Evolutionary conservation across 2,797 vertebrate species (phyloP).

Genomic region (Muraenolepis orangiensis): DNA sequence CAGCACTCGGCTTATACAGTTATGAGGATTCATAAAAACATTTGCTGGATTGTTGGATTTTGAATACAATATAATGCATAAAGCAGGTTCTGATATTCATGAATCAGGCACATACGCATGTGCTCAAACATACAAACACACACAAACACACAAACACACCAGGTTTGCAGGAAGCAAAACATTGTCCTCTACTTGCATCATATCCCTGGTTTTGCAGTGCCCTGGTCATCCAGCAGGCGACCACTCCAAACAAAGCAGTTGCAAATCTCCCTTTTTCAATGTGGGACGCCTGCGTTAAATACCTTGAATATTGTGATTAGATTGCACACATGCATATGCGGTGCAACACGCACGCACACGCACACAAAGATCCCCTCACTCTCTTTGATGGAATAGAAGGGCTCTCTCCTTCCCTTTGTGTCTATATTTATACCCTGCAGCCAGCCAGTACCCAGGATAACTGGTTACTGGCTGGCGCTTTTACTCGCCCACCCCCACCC

Average conservation of each 20-base stretch:
- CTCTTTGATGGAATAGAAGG: not conserved
- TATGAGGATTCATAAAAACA: slow-evolving; percentile 30
- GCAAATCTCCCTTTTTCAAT: not conserved
- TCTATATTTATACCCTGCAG: not conserved
- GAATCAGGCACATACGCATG: not conserved
- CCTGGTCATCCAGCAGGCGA: not conserved
- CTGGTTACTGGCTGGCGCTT: not conserved
- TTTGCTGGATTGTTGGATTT: not conserved
- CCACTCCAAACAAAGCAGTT: not conserved
- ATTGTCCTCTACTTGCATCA: not conserved
- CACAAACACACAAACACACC: not conserved
- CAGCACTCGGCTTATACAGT: slow-evolving; percentile 37
- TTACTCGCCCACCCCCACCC: not conserved
- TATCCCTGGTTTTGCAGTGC: not conserved
- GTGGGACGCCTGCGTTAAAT: too few species aligned
- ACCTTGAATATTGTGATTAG: not conserved
- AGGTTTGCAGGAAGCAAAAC: not conserved
- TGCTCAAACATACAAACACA: not conserved
- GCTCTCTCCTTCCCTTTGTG: not conserved
- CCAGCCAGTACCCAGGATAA: not conserved
- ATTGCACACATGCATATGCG: not conserved
- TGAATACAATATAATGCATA: not conserved
- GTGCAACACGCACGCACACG: too few species aligned
- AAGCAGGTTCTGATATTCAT: not conserved
- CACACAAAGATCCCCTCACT: not conserved